phyloP scores from a whole-genome alignment of 1,140 invertebrate species.

The Acromyrmex echinatior region DNA sequence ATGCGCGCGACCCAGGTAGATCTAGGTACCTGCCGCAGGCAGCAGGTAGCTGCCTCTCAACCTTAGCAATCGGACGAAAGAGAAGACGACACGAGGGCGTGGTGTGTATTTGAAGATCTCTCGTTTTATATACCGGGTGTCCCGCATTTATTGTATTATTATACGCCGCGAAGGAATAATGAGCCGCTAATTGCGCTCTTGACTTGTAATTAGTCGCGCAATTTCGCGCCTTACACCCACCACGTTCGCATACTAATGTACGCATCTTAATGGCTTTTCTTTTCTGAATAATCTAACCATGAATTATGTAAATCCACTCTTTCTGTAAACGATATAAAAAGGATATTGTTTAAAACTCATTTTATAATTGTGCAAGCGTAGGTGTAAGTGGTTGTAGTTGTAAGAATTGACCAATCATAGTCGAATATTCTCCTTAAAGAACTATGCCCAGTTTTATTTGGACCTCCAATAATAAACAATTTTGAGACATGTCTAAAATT shows the following conservation, averaged over 20 bases:
- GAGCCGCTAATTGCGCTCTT: neutral
- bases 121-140: constrained; percentile 7
- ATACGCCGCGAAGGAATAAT: neutral
- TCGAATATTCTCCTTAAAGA: too few species aligned
- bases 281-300: neutral
- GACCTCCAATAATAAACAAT: too few species aligned
- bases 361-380: too few species aligned
- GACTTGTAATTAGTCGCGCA: constrained; percentile 12
- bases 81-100: constrained; percentile 57
- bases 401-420: too few species aligned
- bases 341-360: neutral
- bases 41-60: constrained; percentile 45
- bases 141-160: neutral
- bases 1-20: constrained; percentile 57
- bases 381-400: too few species aligned
- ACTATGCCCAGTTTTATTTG: too few species aligned
- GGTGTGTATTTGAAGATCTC: constrained; percentile 54
- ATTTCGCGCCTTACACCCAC: neutral
- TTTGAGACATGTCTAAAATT: too few species aligned
- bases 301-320: neutral
- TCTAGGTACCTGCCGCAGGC: constrained; percentile 46
- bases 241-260: too few species aligned
- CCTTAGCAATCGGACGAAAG: constrained; percentile 15
- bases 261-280: neutral
- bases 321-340: neutral